Percentiles rank a stretch among this genome's conserved stretches.
phyloP scores from a whole-genome alignment of 2,113 vertebrate species.

The Etheostoma cragini region DNA sequence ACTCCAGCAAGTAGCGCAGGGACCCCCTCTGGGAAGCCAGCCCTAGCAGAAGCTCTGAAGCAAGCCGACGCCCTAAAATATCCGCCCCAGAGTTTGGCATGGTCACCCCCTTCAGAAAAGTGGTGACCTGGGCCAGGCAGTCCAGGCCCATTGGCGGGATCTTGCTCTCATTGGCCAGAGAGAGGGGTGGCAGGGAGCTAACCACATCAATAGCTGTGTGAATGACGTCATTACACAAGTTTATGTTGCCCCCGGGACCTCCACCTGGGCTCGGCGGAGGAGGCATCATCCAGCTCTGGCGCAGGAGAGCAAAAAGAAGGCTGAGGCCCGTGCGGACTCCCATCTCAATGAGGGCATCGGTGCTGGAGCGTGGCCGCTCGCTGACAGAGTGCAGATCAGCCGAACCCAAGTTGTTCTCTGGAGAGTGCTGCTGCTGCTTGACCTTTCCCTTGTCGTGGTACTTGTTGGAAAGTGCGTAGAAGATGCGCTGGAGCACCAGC shows the following conservation, averaged over 20 bases:
- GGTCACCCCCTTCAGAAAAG: slow-evolving; percentile 96
- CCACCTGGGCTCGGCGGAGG: slow-evolving; percentile 63
- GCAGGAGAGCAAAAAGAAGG: slow-evolving; percentile 93
- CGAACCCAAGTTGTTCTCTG: slow-evolving; percentile 91
- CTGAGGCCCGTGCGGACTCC: slow-evolving; percentile 95
- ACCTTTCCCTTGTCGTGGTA: slow-evolving; percentile 98
- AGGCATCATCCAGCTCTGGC: slow-evolving; percentile 98
- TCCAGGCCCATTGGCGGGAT: slow-evolving; percentile 98
- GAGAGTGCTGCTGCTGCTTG: slow-evolving; percentile 96
- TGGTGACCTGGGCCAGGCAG: slow-evolving; percentile 96
- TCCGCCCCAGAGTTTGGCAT: slow-evolving; percentile 97
- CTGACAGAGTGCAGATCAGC: slow-evolving; percentile 93
- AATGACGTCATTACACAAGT: slow-evolving; percentile 95
- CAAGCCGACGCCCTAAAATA: slow-evolving; percentile 91
- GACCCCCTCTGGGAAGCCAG: slow-evolving; percentile 95
- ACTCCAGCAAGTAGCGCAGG: slow-evolving; percentile 92
- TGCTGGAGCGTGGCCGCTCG: slow-evolving; percentile 94
- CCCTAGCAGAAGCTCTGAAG: slow-evolving; percentile 94
- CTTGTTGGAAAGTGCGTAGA: slow-evolving; percentile 98
- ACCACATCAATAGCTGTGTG: slow-evolving; percentile 95
- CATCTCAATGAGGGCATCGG: slow-evolving; percentile 97
- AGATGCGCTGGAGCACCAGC: slow-evolving; percentile 95
- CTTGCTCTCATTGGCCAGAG: slow-evolving; percentile 96
- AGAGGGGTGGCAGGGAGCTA: slow-evolving; percentile 92
- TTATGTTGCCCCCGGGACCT: slow-evolving; percentile 81